Conservation (phyloP, 2,888 invertebrate species). For the Hanleya hanleyi region DNA sequence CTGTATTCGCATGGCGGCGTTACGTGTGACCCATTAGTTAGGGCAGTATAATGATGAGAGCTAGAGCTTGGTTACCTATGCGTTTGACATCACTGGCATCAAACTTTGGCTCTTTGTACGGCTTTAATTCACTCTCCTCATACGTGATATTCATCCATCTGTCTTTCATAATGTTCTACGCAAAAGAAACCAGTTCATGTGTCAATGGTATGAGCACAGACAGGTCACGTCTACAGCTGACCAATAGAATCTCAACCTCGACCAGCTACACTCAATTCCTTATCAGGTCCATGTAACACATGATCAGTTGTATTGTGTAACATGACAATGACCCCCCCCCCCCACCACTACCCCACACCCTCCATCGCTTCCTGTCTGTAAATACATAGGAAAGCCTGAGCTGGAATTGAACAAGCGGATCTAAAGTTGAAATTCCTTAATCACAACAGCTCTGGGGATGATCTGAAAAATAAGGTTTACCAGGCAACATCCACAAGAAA, state of each 20-base stretch:
- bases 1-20: too few relatives aligned
- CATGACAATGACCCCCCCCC: too few relatives aligned
- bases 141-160: conserved; percentile 99
- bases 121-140: conserved; percentile 97
- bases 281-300: too few relatives aligned
- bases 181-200: conserved; percentile 39
- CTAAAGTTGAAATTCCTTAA: too few relatives aligned
- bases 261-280: conserved; percentile 12
- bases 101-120: conserved; percentile 84
- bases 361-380: too few relatives aligned
- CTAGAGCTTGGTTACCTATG: conserved; percentile 65
- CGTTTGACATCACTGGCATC: conserved; percentile 63
- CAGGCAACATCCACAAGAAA: background rate
- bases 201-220: background rate
- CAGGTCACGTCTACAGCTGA: background rate
- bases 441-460: too few relatives aligned
- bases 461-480: background rate
- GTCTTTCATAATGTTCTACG: conserved; percentile 85
- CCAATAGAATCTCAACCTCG: conserved; percentile 15
- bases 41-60: too few relatives aligned
- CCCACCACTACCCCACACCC: too few relatives aligned
- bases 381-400: too few relatives aligned
- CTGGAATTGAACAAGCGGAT: too few relatives aligned
- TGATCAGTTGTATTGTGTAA: too few relatives aligned
- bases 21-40: too few relatives aligned